A percentile compares a stretch with the other conserved stretches of the same genome.
Evolutionary conservation across 2,797 vertebrate species (phyloP).

Genomic region (Chelon auratus): DNA sequence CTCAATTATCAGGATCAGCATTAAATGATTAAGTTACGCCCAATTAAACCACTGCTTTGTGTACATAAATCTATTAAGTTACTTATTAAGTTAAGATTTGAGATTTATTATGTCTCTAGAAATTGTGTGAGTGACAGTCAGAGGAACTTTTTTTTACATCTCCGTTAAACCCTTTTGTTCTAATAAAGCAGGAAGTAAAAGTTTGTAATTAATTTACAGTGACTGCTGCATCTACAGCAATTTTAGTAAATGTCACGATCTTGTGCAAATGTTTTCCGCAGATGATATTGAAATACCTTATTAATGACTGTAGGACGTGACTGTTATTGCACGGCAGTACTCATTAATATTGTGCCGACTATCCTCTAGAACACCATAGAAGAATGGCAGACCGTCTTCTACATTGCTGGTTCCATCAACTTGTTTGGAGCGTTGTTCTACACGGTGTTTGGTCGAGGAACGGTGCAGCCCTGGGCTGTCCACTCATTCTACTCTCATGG

Average conservation of each 20-base stretch:
- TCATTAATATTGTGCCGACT: constrained; percentile 27
- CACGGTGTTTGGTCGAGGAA: constrained; percentile 89
- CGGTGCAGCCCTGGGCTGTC: constrained; percentile 93
- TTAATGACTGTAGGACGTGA: background rate
- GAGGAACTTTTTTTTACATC: too few relatives aligned
- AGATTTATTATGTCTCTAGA: too few relatives aligned
- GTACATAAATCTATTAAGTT: too few relatives aligned
- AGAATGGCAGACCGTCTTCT: constrained; percentile 96
- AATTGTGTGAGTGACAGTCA: too few relatives aligned
- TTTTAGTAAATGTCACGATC: background rate
- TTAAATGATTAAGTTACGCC: too few relatives aligned
- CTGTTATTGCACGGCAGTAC: background rate
- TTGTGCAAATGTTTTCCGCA: background rate
- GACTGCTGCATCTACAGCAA: too few relatives aligned
- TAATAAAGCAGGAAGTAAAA: background rate
- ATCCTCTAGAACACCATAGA: constrained; percentile 89
- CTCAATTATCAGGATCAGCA: too few relatives aligned
- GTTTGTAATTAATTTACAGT: too few relatives aligned
- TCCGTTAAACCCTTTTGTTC: background rate
- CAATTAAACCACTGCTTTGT: too few relatives aligned
- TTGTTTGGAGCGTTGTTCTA: constrained; percentile 93
- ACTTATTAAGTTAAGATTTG: too few relatives aligned
- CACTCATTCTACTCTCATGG: constrained; percentile 76
- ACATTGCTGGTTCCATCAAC: constrained; percentile 93
- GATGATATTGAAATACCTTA: background rate